Evolutionary conservation across 2,113 vertebrate species (phyloP).

Genomic region (Isichthys henryi): DNA sequence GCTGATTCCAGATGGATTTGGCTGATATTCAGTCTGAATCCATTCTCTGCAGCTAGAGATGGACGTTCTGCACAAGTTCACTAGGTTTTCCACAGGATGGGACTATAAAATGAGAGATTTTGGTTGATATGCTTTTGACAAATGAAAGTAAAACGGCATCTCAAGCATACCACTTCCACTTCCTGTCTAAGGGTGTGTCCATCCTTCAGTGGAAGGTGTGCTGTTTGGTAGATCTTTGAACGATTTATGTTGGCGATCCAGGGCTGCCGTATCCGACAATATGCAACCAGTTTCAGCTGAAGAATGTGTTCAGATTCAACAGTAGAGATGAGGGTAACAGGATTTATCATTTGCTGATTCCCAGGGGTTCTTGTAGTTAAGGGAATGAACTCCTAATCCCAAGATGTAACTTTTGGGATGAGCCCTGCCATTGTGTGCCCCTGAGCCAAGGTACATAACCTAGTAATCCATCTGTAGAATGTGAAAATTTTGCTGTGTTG

Average conservation of each 20-base stretch:
- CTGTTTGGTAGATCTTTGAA: not conserved
- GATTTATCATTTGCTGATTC: not conserved
- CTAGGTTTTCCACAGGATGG: not conserved
- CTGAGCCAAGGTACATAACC: not conserved
- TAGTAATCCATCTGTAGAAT: not conserved
- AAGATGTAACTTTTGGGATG: not conserved
- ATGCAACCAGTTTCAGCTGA: not conserved
- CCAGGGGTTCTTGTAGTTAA: not conserved
- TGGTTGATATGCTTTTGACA: not conserved
- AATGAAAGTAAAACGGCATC: not conserved
- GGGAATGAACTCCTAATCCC: not conserved
- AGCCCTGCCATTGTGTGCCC: not conserved
- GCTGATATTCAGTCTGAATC: not conserved
- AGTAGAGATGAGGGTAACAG: not conserved
- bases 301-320: not conserved
- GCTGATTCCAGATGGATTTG: not conserved
- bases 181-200: not conserved
- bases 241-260: not conserved
- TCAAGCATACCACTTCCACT: not conserved
- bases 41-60: not conserved
- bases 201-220: not conserved
- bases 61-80: not conserved
- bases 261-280: not conserved
- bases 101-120: not conserved
- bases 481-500: not conserved